Evolutionary conservation across 2,113 vertebrate genomes (phyloP).

Genomic region (Pyrgilauda ruficollis): DNA sequence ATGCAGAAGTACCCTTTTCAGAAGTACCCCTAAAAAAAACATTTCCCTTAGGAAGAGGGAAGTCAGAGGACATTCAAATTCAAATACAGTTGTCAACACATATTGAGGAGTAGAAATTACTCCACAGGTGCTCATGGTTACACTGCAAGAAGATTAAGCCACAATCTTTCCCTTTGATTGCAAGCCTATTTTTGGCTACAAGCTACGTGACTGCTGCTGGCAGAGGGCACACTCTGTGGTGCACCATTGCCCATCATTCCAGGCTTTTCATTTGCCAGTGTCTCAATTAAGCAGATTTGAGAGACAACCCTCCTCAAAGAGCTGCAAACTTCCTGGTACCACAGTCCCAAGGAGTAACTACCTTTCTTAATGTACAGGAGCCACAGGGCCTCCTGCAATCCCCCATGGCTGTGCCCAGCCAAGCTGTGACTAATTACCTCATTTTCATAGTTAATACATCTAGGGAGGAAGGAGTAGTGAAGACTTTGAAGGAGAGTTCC

Average conservation of each 20-base stretch:
- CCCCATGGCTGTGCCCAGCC: neutral
- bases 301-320: neutral
- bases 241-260: neutral
- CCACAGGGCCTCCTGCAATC: neutral
- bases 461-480: neutral
- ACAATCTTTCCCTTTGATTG: neutral
- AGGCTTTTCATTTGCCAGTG: neutral
- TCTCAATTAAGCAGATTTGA: neutral
- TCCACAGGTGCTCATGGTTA: neutral
- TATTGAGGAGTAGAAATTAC: neutral
- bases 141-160: neutral
- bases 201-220: neutral
- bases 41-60: neutral
- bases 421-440: neutral
- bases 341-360: neutral
- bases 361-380: neutral
- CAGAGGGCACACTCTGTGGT: neutral
- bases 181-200: neutral
- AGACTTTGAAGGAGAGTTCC: neutral
- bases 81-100: neutral
- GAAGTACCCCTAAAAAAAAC: neutral
- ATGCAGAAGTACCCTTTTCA: neutral
- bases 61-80: neutral
- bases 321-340: neutral
- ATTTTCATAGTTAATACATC: neutral